phyloP scores from a whole-genome alignment of 2,113 vertebrate genomes.

The Cacatua alba region DNA sequence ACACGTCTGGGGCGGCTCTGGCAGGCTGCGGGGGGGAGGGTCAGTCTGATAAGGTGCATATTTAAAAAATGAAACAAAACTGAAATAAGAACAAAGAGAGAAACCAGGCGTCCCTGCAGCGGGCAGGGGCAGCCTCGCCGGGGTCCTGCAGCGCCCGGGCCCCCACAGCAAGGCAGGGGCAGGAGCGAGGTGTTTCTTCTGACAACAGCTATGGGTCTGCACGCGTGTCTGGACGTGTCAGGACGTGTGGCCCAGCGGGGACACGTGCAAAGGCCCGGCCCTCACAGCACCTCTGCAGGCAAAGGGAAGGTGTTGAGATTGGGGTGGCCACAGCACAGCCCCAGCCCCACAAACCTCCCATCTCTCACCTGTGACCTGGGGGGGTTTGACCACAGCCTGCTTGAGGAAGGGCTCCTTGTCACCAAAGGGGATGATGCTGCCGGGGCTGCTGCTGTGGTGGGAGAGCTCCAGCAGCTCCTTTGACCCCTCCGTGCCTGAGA shows the following conservation, averaged over 20 bases:
- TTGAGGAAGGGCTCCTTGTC: slow-evolving; percentile 91
- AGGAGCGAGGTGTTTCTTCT: background rate
- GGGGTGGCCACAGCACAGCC: accelerated
- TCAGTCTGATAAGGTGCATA: too few species aligned
- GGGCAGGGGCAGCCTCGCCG: background rate
- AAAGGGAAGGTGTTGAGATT: background rate
- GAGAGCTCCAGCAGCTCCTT: slow-evolving; percentile 79
- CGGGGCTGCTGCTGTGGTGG: slow-evolving; percentile 74
- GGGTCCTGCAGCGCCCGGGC: background rate
- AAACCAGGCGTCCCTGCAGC: background rate
- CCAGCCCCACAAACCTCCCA: accelerated
- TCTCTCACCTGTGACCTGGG: slow-evolving; percentile 90
- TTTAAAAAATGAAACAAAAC: slow-evolving; percentile 21
- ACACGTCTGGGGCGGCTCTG: background rate
- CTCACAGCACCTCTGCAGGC: slow-evolving; percentile 76
- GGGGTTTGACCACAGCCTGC: slow-evolving; percentile 84
- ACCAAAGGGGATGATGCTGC: slow-evolving; percentile 87
- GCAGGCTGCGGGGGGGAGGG: too few species aligned
- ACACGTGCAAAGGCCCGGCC: background rate
- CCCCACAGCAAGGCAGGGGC: background rate
- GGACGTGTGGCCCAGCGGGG: background rate
- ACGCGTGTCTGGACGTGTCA: background rate
- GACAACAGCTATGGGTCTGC: background rate
- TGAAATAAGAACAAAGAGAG: slow-evolving; percentile 52
- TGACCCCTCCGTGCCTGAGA: slow-evolving; percentile 79